phyloP scores from a whole-genome alignment of 1,140 invertebrate genomes.

The Pogonomyrmex californicus region DNA sequence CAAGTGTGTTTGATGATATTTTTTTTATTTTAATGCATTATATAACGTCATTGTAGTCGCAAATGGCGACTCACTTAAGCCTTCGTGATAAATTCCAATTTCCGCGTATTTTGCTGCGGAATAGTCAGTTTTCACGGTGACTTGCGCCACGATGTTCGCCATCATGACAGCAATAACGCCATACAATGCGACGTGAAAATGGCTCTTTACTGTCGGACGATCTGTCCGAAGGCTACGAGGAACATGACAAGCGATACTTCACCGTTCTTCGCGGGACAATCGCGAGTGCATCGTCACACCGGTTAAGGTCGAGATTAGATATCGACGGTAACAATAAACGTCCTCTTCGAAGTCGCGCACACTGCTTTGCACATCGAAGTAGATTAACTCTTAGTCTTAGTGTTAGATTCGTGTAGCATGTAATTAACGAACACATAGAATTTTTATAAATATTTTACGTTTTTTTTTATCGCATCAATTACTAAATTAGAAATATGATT shows the following conservation, averaged over 20 bases:
- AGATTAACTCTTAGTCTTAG: slow-evolving; percentile 27
- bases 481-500: background rate
- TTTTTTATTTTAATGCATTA: background rate
- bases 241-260: slow-evolving; percentile 68
- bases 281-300: slow-evolving; percentile 68
- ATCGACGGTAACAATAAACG: slow-evolving; percentile 67
- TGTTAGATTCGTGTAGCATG: slow-evolving; percentile 13
- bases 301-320: slow-evolving; percentile 65
- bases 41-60: background rate
- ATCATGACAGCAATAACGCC: slow-evolving; percentile 55
- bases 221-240: slow-evolving; percentile 55
- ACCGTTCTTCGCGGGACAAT: slow-evolving; percentile 64
- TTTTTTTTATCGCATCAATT: background rate
- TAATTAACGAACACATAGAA: slow-evolving; percentile 12
- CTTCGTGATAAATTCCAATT: slow-evolving; percentile 45
- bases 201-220: slow-evolving; percentile 65
- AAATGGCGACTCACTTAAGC: background rate
- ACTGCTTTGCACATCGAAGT: slow-evolving; percentile 1
- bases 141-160: slow-evolving; percentile 41
- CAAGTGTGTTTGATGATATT: background rate
- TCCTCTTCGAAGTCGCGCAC: slow-evolving; percentile 9
- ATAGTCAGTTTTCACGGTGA: slow-evolving; percentile 58
- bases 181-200: slow-evolving; percentile 60
- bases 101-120: slow-evolving; percentile 41
- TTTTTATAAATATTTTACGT: background rate